Evolutionary conservation across 2,113 vertebrate genomes (phyloP).

Genomic region (Rallus limicola): DNA sequence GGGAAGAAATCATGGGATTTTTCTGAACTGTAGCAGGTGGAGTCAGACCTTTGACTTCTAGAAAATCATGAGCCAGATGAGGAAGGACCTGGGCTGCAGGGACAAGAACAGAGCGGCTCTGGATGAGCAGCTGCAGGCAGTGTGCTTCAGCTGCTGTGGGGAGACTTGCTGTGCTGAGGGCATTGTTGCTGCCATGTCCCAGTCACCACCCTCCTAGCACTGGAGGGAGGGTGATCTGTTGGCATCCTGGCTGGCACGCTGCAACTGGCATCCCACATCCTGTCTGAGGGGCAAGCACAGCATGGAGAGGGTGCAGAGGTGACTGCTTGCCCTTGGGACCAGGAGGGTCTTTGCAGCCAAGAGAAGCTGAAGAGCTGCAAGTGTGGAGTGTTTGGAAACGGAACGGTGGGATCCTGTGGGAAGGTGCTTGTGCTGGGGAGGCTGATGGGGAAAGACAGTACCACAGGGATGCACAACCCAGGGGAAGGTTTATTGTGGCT

Average conservation of each 20-base stretch:
- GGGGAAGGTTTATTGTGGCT: rapidly evolving
- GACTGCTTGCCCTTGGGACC: not conserved
- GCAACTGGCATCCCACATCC: not conserved
- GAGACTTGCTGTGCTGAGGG: not conserved
- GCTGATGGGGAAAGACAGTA: not conserved
- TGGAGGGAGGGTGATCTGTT: not conserved
- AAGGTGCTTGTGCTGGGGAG: too few relatives aligned
- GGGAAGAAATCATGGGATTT: not conserved
- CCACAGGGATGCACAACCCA: rapidly evolving
- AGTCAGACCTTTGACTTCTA: not conserved
- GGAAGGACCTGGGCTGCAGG: not conserved
- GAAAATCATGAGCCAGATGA: not conserved
- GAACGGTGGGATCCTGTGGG: not conserved
- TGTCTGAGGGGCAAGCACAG: too few relatives aligned
- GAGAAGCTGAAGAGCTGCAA: not conserved
- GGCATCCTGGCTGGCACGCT: not conserved
- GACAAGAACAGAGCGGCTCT: not conserved
- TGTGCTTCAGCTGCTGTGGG: not conserved
- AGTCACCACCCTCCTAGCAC: not conserved
- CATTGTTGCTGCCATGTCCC: not conserved
- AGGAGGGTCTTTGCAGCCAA: not conserved
- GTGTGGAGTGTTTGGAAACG: rapidly evolving
- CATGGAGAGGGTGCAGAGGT: not conserved
- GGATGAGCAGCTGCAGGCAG: not conserved
- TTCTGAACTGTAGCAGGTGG: not conserved